Evolutionary conservation across 2,888 invertebrate species (phyloP).

Genomic region (Entomobrya multifasciata): DNA sequence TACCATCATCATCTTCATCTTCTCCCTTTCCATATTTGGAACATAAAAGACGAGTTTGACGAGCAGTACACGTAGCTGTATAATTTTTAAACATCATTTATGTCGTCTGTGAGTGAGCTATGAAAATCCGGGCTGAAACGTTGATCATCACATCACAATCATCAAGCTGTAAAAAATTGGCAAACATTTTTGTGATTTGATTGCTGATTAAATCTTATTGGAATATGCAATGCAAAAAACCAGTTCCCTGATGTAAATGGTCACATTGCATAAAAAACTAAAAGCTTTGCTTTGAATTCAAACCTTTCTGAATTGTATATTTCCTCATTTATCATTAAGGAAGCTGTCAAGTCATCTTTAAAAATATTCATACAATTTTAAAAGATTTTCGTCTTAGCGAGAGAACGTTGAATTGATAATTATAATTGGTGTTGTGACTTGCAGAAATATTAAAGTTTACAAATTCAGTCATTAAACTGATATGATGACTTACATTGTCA

Average conservation of each 20-base stretch:
- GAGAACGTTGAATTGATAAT: no score
- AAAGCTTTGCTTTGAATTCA: background rate
- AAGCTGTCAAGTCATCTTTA: constrained; percentile 27
- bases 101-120: no score
- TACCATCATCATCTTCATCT: constrained; percentile 21
- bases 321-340: constrained; percentile 27
- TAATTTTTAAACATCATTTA: background rate
- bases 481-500: no score
- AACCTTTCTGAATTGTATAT: background rate
- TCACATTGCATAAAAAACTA: background rate
- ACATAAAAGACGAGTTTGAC: constrained; percentile 47
- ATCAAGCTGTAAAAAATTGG: no score
- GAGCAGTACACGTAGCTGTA: constrained; percentile 7
- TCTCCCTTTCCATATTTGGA: constrained; percentile 55
- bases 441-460: no score
- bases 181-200: background rate
- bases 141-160: background rate
- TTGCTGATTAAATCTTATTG: background rate
- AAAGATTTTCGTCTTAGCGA: no score
- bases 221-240: background rate
- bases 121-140: constrained; percentile 38
- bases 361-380: no score
- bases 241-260: constrained; percentile 12
- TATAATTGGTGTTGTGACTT: no score
- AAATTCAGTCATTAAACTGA: no score